phyloP scores from a whole-genome alignment of 2,888 invertebrate species.

The Tinea semifulvella region DNA sequence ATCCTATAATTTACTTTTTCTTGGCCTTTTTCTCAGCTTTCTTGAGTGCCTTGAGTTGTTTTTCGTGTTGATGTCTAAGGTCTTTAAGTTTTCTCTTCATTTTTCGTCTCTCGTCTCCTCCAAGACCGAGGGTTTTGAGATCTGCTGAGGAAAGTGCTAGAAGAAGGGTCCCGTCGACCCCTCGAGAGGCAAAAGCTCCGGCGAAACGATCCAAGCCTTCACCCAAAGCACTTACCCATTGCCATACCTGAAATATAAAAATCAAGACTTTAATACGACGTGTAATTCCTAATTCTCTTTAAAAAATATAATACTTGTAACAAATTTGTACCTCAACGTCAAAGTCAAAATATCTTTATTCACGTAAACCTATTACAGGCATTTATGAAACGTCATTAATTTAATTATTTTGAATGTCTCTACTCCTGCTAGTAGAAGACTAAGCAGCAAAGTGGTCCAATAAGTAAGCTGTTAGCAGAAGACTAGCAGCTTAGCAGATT shows the following conservation, averaged over 20 bases:
- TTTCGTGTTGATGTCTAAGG: conserved; percentile 82
- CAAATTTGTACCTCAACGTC: too few relatives aligned
- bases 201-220: conserved; percentile 90
- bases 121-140: conserved; percentile 86
- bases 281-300: too few relatives aligned
- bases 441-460: too few relatives aligned
- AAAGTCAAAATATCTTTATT: too few relatives aligned
- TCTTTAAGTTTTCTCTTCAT: conserved; percentile 89
- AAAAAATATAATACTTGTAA: too few relatives aligned
- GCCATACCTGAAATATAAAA: conserved; percentile 76
- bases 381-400: too few relatives aligned
- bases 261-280: too few relatives aligned
- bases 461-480: too few relatives aligned
- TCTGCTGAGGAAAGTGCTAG: conserved; percentile 90
- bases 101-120: conserved; percentile 80
- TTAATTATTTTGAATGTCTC: too few relatives aligned
- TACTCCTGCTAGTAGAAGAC: too few relatives aligned
- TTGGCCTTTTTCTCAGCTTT: conserved; percentile 86
- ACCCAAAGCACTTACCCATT: conserved; percentile 86
- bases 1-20: conserved; percentile 68
- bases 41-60: conserved; percentile 84
- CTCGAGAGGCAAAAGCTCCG: conserved; percentile 86
- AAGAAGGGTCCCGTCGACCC: conserved; percentile 87
- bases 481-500: too few relatives aligned
- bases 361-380: too few relatives aligned